Conservation (phyloP, 2,113 vertebrate genomes). For the Barnardius zonarius region DNA sequence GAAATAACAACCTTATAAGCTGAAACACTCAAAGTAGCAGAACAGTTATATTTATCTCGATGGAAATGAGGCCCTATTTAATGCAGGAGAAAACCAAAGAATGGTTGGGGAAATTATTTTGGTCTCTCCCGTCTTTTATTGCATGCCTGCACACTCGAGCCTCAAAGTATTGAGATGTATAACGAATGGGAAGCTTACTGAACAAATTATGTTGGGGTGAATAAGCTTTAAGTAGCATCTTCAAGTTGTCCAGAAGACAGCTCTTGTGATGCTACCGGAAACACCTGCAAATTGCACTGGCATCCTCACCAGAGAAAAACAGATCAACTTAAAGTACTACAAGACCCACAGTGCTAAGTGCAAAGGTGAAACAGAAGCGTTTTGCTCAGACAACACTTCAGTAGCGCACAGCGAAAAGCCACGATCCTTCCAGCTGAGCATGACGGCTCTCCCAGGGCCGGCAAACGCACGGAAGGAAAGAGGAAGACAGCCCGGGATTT, state of each 20-base stretch:
- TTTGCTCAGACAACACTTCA: background rate
- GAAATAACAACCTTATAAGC: background rate
- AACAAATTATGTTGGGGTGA: background rate
- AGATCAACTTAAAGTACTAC: background rate
- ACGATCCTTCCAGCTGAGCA: accelerated
- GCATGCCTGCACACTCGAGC: accelerated
- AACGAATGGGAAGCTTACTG: accelerated
- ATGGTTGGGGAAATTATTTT: background rate
- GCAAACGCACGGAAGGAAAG: background rate
- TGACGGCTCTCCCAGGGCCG: accelerated
- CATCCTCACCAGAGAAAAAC: background rate
- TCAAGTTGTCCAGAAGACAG: background rate
- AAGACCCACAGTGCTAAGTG: background rate
- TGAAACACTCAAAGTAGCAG: background rate
- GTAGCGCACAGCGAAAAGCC: accelerated
- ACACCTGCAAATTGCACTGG: accelerated
- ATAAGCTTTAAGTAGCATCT: background rate
- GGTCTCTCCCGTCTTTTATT: background rate
- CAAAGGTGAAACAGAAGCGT: too few species aligned
- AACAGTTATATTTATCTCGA: background rate
- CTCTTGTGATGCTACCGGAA: background rate
- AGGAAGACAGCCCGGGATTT: background rate
- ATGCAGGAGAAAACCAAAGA: background rate
- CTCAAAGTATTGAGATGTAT: accelerated
- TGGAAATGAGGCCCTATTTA: background rate